Conservation (phyloP, 2,797 vertebrate species). For the Oreonectes daqikongensis region DNA sequence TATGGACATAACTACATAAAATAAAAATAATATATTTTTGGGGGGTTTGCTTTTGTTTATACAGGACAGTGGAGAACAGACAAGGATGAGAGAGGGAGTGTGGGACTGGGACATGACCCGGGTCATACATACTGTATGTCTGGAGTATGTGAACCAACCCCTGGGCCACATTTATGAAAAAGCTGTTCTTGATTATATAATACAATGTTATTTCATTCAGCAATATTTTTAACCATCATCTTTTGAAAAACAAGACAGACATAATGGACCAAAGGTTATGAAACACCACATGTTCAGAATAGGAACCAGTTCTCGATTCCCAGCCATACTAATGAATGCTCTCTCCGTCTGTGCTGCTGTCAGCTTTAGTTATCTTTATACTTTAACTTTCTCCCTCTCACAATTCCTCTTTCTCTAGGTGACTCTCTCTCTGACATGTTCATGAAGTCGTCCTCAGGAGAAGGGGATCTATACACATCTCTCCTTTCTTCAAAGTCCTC, state of each 20-base stretch:
- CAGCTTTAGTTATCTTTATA: background rate
- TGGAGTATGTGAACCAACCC: too few relatives aligned
- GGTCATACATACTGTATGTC: too few relatives aligned
- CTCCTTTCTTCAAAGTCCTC: constrained; percentile 81
- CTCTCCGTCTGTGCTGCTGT: background rate
- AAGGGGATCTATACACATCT: constrained; percentile 89
- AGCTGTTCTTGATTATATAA: too few relatives aligned
- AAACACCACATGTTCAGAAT: background rate
- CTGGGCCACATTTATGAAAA: too few relatives aligned
- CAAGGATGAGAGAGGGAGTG: too few relatives aligned
- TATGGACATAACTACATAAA: too few relatives aligned
- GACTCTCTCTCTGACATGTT: constrained; percentile 73
- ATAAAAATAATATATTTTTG: too few relatives aligned
- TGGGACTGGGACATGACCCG: too few relatives aligned
- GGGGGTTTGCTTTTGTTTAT: too few relatives aligned
- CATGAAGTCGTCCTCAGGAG: constrained; percentile 76
- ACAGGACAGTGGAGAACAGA: too few relatives aligned
- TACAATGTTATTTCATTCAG: background rate
- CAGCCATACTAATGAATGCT: background rate
- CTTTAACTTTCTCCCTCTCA: background rate
- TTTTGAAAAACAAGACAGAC: too few relatives aligned
- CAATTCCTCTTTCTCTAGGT: constrained; percentile 72
- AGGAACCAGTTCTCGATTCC: background rate
- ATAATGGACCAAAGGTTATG: too few relatives aligned
- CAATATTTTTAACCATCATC: background rate